phyloP scores from a whole-genome alignment of 2,888 invertebrate species.

The Drosophila yooni region DNA sequence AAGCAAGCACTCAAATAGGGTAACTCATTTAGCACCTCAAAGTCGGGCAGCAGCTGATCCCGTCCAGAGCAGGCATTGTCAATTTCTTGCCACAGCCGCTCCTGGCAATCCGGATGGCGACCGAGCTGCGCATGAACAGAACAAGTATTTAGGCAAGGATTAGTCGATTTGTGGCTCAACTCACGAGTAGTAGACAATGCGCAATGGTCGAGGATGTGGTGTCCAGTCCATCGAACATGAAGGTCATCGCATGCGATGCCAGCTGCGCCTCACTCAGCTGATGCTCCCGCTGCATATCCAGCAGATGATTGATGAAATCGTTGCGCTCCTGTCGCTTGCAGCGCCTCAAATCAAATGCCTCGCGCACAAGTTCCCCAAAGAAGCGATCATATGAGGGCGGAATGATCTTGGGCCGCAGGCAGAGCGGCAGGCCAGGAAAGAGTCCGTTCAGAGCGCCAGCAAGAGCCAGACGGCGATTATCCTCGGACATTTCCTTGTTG shows the following conservation, averaged over 20 bases:
- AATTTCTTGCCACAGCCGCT: constrained; percentile 74
- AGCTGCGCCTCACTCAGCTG: constrained; percentile 70
- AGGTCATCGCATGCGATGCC: constrained; percentile 83
- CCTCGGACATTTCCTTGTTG: constrained; percentile 79
- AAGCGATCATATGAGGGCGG: constrained; percentile 87
- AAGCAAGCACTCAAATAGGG: constrained; percentile 83
- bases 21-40: constrained; percentile 79
- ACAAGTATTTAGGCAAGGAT: background rate
- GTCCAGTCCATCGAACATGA: constrained; percentile 84
- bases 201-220: constrained; percentile 82
- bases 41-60: constrained; percentile 66
- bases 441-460: constrained; percentile 75
- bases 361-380: constrained; percentile 68
- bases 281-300: constrained; percentile 78
- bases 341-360: constrained; percentile 74
- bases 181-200: constrained; percentile 81
- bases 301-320: constrained; percentile 82
- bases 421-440: constrained; percentile 74
- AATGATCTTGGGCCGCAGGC: constrained; percentile 75
- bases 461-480: constrained; percentile 69
- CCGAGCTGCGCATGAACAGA: constrained; percentile 65
- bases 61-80: constrained; percentile 25
- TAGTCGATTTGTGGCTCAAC: background rate
- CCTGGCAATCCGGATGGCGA: constrained; percentile 72
- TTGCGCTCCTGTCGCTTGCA: constrained; percentile 60